Evolutionary conservation across 1,140 invertebrate genomes (phyloP), one percentile per base, ranked within the genome.

Genomic region (Zaprionus ghesquierei): DNA sequence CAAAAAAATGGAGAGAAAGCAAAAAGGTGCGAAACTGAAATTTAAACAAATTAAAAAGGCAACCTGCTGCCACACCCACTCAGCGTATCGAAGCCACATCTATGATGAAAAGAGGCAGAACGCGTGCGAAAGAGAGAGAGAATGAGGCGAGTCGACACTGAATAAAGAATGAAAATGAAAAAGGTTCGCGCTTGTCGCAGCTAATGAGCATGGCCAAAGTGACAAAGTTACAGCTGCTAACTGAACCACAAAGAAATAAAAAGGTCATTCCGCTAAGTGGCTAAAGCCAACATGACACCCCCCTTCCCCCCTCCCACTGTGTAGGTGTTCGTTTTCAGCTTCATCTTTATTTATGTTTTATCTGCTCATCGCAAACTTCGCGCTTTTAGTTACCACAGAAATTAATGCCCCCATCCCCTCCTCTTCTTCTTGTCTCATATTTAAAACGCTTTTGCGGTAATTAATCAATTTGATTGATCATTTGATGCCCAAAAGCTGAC

Each of bases 381-480:
- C 27, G 9, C 53, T 44, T 38, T 64, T 51, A 0, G 22, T 27
- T 44, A 27, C 58, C 50, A 69, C 73, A 77, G 60, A 85, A 85
- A 86, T 85, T 80, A 84, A 84, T 84, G 80, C 18, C 10, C 2
- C 9, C 1, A 18, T 1, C 15, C 18, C 20, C 18, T 10, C 9
- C 8, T 6, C 2, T n/a, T 6, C 33, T 35, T 77, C 51, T 41
- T 69, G 59, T 44, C 72, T 72, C 72, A 78, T 78, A 85, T 84
- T 80, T 85, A 85, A 84, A 84, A 86, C 69, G 69, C 50, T 77
- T 75, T 75, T 69, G 55, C 46, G 76, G 79, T 89, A 87, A 87
- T 87, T 87, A 87, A 89, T 87, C 82, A 87, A 82, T 82, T 89
- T 87, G 82, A 87, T 87, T 89, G 82, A 87, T 87, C 79, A 82